Evolutionary conservation across 2,797 vertebrate species (phyloP).

Genomic region (Dipus sagitta): DNA sequence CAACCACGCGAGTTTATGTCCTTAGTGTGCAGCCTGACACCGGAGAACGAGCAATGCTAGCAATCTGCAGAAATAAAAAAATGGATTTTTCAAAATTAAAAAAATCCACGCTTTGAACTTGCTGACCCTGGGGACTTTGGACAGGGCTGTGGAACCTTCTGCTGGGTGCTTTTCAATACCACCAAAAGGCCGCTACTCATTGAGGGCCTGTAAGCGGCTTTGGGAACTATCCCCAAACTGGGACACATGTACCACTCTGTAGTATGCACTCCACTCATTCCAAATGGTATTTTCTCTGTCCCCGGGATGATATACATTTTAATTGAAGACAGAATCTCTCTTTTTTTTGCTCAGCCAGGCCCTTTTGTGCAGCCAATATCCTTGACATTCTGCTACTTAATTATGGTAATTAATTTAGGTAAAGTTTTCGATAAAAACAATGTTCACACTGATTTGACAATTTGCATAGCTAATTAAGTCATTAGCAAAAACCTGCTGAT

Average conservation of each 20-base stretch:
- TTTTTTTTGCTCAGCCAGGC: constrained; percentile 86
- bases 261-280: constrained; percentile 23
- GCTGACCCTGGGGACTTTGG: constrained; percentile 66
- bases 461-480: constrained; percentile 99
- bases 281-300: constrained; percentile 77
- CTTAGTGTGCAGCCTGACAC: constrained; percentile 81
- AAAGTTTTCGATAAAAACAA: constrained; percentile 99
- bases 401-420: constrained; percentile 99
- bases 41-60: constrained; percentile 82
- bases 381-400: constrained; percentile 95
- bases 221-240: not conserved
- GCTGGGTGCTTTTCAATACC: constrained; percentile 40
- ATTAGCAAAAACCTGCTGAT: constrained; percentile 97
- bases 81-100: constrained; percentile 84
- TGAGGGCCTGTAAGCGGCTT: constrained; percentile 41
- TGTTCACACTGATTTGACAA: constrained; percentile 99
- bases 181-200: constrained; percentile 30
- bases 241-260: constrained; percentile 36
- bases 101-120: constrained; percentile 78
- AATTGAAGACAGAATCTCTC: constrained; percentile 88
- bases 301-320: constrained; percentile 81
- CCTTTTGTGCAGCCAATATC: constrained; percentile 91
- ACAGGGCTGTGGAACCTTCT: constrained; percentile 68
- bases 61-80: constrained; percentile 84
- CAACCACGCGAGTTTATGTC: constrained; percentile 81